Conservation (phyloP, 2,888 invertebrate species). For the Bembecia ichneumoniformis region DNA sequence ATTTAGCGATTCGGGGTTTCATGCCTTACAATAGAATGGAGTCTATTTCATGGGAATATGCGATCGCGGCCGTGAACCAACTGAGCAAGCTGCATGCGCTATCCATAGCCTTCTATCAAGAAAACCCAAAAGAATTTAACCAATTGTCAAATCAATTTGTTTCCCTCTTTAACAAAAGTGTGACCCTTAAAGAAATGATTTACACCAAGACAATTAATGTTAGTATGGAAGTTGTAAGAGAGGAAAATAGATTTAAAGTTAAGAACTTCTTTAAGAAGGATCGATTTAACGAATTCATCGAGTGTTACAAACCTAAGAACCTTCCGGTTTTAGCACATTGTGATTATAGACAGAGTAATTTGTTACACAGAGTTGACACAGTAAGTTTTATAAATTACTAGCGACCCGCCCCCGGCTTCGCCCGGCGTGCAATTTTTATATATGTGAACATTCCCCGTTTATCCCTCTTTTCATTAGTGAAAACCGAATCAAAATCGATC, state of each 20-base stretch:
- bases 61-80: constrained; percentile 17
- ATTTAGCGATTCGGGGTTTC: constrained; percentile 24
- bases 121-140: constrained; percentile 23
- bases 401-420: too few relatives aligned
- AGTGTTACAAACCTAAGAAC: background rate
- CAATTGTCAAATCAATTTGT: background rate
- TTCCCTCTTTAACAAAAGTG: background rate
- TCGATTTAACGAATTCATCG: background rate
- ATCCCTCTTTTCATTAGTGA: too few relatives aligned
- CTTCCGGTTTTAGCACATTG: constrained; percentile 14
- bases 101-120: constrained; percentile 27
- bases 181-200: background rate
- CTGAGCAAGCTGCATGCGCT: constrained; percentile 36
- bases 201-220: background rate
- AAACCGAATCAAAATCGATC: too few relatives aligned
- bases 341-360: constrained; percentile 20
- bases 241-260: background rate
- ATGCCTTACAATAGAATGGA: constrained; percentile 21
- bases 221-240: background rate
- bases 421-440: too few relatives aligned
- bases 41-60: constrained; percentile 26
- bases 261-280: background rate
- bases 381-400: background rate
- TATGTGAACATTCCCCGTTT: too few relatives aligned
- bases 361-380: constrained; percentile 11